Base-by-base conservation (phyloP, 2,797 vertebrate genomes). In the Gorsachius magnificus region DNA sequence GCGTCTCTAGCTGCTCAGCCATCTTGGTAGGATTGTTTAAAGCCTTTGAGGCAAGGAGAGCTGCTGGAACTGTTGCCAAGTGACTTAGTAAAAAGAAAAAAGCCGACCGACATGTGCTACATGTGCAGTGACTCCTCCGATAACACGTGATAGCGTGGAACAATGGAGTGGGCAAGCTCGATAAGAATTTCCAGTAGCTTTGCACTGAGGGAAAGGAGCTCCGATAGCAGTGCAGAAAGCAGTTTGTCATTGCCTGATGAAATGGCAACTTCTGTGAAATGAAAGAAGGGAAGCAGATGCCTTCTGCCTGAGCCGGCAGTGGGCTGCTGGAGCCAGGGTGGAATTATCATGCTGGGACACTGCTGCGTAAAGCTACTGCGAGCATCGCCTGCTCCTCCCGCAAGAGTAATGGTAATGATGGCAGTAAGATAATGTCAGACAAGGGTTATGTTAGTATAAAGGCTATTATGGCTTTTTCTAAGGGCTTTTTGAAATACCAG, bases 101-200 rank as follows among this genome's bases (percentile, higher is more conserved):
- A 83, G 78, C n/a, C 5, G 2, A 36, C n/a, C 5, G 2, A 45
- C 60, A 17, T 4, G 58, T 36, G 66, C 71, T 89, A 35, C 70
- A 60, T 38, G 50, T 65, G 54, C 48, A 89, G 68, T 41, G 65
- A 72, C 76, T 93, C 51, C 82, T 88, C 61, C 0, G 38, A 93
- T 91, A 95, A 81, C 72, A 43, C 0, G 5, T 61, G 89, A 91
- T 89, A 91, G 65, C 0, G 10, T 61, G 72, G 75, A 93, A 96
- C 93, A 95, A 96, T 94, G 64, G 68, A 61, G 71, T 92, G 94
- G 90, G 86, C 81, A 85, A 92, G 71, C 61, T 84, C 0, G 88
- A 95, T 95, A 96, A 95, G 95, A 87, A 57, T 89, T 95, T 96
- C 93, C 89, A 90, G 95, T 77, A 87, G 86, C 35, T 84, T 94